Conservation (phyloP, 2,113 vertebrate genomes). For the Callithrix jacchus region DNA sequence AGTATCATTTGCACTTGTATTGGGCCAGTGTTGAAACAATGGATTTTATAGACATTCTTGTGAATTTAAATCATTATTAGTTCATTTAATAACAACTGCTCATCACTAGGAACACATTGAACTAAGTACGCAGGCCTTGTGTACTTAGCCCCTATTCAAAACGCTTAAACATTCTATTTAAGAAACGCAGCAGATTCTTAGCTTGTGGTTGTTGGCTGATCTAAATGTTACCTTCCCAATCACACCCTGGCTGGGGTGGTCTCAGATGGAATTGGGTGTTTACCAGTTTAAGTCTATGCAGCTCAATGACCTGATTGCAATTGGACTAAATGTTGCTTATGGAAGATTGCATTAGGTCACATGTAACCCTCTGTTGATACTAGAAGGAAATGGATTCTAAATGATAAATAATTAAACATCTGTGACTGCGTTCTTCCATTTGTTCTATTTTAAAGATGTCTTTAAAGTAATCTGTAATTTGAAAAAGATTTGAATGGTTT, state of each 20-base stretch:
- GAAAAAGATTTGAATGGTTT: background rate
- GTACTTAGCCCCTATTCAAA: background rate
- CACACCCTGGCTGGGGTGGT: background rate
- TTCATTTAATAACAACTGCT: background rate
- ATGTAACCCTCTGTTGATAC: background rate
- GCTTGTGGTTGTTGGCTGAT: background rate
- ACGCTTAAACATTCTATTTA: background rate
- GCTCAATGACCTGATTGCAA: background rate
- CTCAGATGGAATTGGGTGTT: background rate
- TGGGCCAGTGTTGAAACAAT: background rate
- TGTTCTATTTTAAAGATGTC: slow-evolving; percentile 12
- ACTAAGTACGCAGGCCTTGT: background rate
- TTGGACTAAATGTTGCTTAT: background rate
- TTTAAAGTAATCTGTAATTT: slow-evolving; percentile 19
- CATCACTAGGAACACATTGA: background rate
- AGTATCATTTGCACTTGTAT: background rate
- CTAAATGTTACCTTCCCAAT: background rate
- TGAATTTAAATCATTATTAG: background rate
- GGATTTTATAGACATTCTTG: background rate
- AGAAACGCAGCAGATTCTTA: background rate
- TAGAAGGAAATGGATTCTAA: background rate
- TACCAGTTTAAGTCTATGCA: background rate
- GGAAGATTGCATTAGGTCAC: background rate
- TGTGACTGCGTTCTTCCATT: background rate
- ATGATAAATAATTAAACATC: background rate